A percentile compares a stretch with the other conserved stretches of the same genome.
Evolutionary conservation across 64 coral and sea anemone genomes (phyloP).

Genomic region (Orbicella faveolata): DNA sequence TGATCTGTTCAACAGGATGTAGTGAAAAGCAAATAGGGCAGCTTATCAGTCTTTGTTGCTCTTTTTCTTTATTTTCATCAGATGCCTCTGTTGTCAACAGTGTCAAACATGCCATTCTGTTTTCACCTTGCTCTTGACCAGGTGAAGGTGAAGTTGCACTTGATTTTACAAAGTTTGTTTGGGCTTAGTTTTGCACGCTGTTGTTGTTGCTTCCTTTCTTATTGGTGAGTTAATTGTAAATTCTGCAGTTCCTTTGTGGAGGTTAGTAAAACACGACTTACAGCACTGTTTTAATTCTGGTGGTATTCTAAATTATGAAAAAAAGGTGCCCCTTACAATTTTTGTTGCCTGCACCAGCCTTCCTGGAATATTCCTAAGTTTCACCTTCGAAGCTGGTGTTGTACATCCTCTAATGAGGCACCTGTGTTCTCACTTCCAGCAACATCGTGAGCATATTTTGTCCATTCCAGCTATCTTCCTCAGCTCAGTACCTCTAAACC

Average conservation of each 20-base stretch:
- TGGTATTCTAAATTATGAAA: conserved; percentile 17
- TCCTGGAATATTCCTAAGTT: conserved; percentile 41
- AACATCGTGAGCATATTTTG: conserved; percentile 40
- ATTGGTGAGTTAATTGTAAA: neutral
- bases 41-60: conserved; percentile 21
- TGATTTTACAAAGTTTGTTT: no score
- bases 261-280: conserved; percentile 36
- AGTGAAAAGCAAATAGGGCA: conserved; percentile 47
- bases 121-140: no score
- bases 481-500: conserved; percentile 3
- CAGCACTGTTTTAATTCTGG: conserved; percentile 35
- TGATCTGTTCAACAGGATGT: conserved; percentile 32
- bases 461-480: neutral
- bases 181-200: no score
- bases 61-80: neutral
- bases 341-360: conserved; percentile 40
- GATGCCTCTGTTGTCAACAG: neutral
- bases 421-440: conserved; percentile 28
- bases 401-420: conserved; percentile 31
- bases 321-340: conserved; percentile 19
- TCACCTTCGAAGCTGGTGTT: conserved; percentile 48
- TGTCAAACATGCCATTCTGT: no score
- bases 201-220: no score
- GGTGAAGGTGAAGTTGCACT: no score
- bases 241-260: conserved; percentile 27